Conservation (phyloP, 2,888 invertebrate genomes). For the Lepidocyrtinus sp. region DNA sequence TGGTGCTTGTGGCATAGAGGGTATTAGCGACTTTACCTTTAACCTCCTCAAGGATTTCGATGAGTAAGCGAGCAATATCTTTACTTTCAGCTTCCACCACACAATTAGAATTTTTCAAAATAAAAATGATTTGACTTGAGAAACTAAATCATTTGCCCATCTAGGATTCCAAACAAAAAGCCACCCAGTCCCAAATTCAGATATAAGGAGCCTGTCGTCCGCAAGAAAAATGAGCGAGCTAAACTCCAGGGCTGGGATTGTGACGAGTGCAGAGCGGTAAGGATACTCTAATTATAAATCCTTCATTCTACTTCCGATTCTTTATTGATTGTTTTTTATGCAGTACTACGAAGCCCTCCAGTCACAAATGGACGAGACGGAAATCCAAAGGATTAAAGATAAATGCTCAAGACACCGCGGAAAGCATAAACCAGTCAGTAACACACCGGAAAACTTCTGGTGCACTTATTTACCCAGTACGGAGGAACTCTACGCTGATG, state of each 20-base stretch:
- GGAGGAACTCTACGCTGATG: conserved; percentile 31
- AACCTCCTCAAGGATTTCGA: not conserved
- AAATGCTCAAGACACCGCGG: conserved; percentile 15
- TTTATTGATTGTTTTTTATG: too few relatives aligned
- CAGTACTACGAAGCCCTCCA: conserved; percentile 19
- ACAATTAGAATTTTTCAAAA: too few relatives aligned
- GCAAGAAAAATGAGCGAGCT: conserved; percentile 31
- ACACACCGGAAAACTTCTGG: conserved; percentile 40
- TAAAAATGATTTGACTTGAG: too few relatives aligned
- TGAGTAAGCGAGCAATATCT: not conserved
- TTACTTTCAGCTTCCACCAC: not conserved
- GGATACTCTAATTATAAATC: too few relatives aligned
- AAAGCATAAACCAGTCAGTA: not conserved
- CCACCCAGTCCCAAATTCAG: conserved; percentile 16
- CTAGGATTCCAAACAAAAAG: conserved; percentile 30
- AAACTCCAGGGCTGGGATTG: conserved; percentile 9
- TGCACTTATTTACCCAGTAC: conserved; percentile 14
- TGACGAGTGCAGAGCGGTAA: conserved; percentile 13
- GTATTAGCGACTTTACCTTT: conserved; percentile 20
- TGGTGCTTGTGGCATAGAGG: too few relatives aligned
- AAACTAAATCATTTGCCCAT: too few relatives aligned
- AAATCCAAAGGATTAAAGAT: conserved; percentile 18
- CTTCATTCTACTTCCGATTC: too few relatives aligned
- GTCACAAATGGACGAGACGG: conserved; percentile 22
- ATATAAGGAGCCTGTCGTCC: not conserved